Conservation (phyloP, 2,797 vertebrate genomes). For the Avahi laniger region DNA sequence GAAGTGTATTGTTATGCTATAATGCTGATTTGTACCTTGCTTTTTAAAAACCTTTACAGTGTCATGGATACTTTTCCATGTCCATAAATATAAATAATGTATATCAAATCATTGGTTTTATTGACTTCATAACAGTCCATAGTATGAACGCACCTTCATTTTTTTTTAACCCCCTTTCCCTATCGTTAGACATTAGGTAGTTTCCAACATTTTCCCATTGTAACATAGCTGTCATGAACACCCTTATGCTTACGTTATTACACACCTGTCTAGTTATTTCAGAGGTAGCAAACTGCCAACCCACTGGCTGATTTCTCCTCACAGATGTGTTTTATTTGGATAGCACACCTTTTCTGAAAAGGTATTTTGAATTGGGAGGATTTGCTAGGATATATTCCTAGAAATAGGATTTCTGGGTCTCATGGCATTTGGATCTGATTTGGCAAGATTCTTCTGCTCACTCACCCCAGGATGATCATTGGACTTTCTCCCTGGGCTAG, state of each 20-base stretch:
- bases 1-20: not conserved
- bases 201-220: not conserved
- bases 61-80: not conserved
- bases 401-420: constrained; percentile 27
- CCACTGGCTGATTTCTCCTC: constrained; percentile 23
- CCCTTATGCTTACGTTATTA: not conserved
- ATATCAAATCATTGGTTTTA: constrained; percentile 24
- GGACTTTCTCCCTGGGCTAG: not conserved
- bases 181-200: not conserved
- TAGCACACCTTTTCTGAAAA: not conserved
- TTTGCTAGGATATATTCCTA: constrained; percentile 42
- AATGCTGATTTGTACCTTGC: constrained; percentile 33
- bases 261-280: not conserved
- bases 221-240: not conserved
- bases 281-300: not conserved
- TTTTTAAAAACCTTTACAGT: constrained; percentile 28
- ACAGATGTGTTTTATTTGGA: constrained; percentile 41
- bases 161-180: not conserved
- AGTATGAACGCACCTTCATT: not conserved
- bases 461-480: constrained; percentile 18
- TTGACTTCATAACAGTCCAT: constrained; percentile 14
- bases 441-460: constrained; percentile 40
- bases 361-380: constrained; percentile 24
- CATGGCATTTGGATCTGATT: constrained; percentile 24
- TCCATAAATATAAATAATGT: constrained; percentile 32